Percentiles rank a stretch among this genome's conserved stretches.
Evolutionary conservation across 2,797 vertebrate genomes (phyloP).

Genomic region (Hoplostethus mediterraneus): DNA sequence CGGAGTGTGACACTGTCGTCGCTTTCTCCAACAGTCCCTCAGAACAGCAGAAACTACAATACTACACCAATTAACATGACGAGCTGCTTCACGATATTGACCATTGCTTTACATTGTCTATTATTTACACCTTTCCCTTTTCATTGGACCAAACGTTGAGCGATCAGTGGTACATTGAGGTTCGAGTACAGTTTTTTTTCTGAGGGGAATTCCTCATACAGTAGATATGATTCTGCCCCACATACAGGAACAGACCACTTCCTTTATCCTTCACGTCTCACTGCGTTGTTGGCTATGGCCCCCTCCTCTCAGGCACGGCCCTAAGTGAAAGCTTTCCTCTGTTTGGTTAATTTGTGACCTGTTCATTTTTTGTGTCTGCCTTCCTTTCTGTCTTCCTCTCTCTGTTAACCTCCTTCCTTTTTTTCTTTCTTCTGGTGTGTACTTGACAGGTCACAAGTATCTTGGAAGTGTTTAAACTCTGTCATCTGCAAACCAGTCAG

Average conservation of each 20-base stretch:
- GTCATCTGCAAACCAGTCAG: conserved; percentile 64
- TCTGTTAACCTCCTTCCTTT: conserved; percentile 37
- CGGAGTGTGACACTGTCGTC: conserved; percentile 30
- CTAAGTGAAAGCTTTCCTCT: conserved; percentile 27
- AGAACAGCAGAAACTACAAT: conserved; percentile 40
- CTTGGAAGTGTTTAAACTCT: conserved; percentile 69
- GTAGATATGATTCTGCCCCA: conserved; percentile 14
- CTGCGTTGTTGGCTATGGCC: conserved; percentile 10
- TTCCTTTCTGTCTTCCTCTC: conserved; percentile 22
- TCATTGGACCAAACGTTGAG: conserved; percentile 24
- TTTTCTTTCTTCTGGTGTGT: conserved; percentile 48
- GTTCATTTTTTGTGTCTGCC: conserved; percentile 57
- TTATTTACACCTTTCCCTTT: conserved; percentile 63
- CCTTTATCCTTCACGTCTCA: not conserved
- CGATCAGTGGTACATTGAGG: conserved; percentile 41
- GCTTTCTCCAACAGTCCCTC: conserved; percentile 54
- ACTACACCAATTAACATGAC: not conserved
- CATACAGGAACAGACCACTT: conserved; percentile 33
- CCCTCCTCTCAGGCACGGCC: conserved; percentile 22
- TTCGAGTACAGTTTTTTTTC: conserved; percentile 39
- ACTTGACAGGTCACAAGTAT: conserved; percentile 17
- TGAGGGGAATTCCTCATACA: conserved; percentile 22
- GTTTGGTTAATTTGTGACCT: conserved; percentile 56
- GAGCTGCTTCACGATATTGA: not conserved
- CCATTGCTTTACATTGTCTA: conserved; percentile 22